Percentiles rank a stretch among this genome's conserved stretches.
phyloP scores from a whole-genome alignment of 2,797 vertebrate genomes.

The Bucorvus abyssinicus region DNA sequence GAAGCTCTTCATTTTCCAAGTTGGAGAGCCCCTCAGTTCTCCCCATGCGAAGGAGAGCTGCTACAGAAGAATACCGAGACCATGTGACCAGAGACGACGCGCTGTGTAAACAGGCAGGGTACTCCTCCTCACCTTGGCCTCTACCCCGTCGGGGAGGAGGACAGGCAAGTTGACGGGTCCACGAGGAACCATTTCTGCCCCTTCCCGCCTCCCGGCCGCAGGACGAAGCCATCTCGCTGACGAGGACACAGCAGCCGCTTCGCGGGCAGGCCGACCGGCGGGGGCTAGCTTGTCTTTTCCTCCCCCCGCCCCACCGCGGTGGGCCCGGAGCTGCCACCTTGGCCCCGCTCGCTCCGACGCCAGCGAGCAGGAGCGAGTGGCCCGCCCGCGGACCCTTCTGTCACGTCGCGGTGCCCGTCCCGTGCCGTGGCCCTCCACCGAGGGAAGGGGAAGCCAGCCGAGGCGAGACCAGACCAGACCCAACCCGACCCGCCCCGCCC shows the following conservation, averaged over 20 bases:
- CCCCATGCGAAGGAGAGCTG: accelerated
- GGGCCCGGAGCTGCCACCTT: background rate
- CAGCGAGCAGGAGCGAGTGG: background rate
- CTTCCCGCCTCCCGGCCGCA: background rate
- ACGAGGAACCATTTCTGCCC: background rate
- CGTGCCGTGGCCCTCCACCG: background rate
- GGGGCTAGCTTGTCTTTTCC: background rate
- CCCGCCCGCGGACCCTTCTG: too few species aligned
- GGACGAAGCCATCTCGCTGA: too few species aligned
- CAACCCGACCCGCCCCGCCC: background rate
- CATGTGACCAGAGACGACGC: accelerated
- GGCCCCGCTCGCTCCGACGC: background rate
- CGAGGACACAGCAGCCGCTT: background rate
- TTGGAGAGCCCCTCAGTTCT: background rate
- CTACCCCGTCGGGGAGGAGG: too few species aligned
- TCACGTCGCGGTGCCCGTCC: background rate
- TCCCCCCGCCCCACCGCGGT: accelerated
- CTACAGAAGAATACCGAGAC: accelerated
- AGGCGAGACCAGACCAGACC: too few species aligned
- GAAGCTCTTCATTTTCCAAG: background rate
- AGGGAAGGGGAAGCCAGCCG: background rate
- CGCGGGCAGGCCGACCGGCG: background rate
- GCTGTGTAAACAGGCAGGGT: background rate
- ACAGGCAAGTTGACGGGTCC: accelerated
- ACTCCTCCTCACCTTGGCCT: background rate